A percentile compares a stretch with the other conserved stretches of the same genome.
These are phyloP conservation scores for Poecilia wingei DNA, from an alignment of 2,797 vertebrate species.

Conservation along the genomic window DNA sequence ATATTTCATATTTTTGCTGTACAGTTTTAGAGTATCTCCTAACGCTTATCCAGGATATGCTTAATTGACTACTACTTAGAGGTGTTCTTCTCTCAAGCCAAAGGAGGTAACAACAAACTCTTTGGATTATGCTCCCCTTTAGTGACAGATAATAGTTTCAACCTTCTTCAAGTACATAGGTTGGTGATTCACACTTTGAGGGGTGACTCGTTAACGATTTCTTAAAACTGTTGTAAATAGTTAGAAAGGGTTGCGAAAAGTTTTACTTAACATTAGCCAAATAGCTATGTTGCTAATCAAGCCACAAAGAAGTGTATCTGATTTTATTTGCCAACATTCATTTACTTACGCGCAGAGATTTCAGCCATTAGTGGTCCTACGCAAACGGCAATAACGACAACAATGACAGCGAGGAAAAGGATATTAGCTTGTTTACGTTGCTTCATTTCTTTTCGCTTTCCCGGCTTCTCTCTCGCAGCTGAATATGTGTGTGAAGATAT, in stretches of 20 bases:
- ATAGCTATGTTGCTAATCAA: constrained; percentile 11
- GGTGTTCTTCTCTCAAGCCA: too few relatives aligned
- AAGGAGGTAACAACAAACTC: neutral
- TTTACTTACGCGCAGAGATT: constrained; percentile 70
- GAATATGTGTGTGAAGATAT: neutral
- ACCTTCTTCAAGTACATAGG: neutral
- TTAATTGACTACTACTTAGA: too few relatives aligned
- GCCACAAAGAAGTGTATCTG: neutral
- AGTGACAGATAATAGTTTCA: neutral
- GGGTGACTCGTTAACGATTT: neutral
- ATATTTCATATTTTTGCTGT: too few relatives aligned
- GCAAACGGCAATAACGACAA: constrained; percentile 62
- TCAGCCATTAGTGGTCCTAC: constrained; percentile 68
- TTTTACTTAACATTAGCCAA: neutral
- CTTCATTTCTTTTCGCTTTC: constrained; percentile 41
- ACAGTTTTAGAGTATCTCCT: too few relatives aligned
- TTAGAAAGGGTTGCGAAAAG: neutral
- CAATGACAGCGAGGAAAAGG: constrained; percentile 11
- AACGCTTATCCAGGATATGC: too few relatives aligned
- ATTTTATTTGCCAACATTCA: neutral
- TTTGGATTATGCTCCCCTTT: neutral
- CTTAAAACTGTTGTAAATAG: neutral
- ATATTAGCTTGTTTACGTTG: neutral
- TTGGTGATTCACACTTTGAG: too few relatives aligned
- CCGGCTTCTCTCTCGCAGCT: neutral